phyloP scores from a whole-genome alignment of 2,888 invertebrate genomes.

The Aradus depressus region DNA sequence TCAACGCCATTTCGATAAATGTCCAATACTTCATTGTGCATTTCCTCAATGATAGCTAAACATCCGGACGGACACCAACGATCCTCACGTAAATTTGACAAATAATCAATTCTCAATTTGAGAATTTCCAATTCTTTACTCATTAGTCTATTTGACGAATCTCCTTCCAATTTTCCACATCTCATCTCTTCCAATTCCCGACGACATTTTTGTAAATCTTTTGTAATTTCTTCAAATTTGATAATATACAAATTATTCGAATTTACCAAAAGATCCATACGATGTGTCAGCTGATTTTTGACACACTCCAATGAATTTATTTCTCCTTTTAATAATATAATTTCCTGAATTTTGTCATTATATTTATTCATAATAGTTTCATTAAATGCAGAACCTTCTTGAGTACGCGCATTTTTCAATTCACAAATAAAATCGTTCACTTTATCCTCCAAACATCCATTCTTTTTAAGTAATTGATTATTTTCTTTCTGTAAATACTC shows the following conservation, averaged over 20 bases:
- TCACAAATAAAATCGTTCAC: background rate
- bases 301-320: background rate
- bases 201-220: slow-evolving; percentile 13
- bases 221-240: slow-evolving; percentile 13
- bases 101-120: slow-evolving; percentile 15
- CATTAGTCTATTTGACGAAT: slow-evolving; percentile 17
- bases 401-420: background rate
- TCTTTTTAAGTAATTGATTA: slow-evolving; percentile 13
- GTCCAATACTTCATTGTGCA: slow-evolving; percentile 17
- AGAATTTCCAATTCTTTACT: slow-evolving; percentile 20
- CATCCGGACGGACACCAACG: slow-evolving; percentile 1
- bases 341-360: slow-evolving; percentile 20
- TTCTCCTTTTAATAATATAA: slow-evolving; percentile 15
- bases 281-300: slow-evolving; percentile 9
- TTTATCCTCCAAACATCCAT: slow-evolving; percentile 13
- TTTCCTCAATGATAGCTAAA: slow-evolving; percentile 11
- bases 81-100: slow-evolving; percentile 10
- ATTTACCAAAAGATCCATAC: slow-evolving; percentile 11
- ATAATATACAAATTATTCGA: slow-evolving; percentile 11
- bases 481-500: slow-evolving; percentile 6
- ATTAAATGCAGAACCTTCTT: slow-evolving; percentile 3
- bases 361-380: slow-evolving; percentile 15
- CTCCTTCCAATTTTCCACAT: slow-evolving; percentile 21
- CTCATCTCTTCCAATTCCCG: slow-evolving; percentile 20
- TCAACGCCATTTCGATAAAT: slow-evolving; percentile 19